Base-by-base conservation (phyloP, 2,113 vertebrate species). In the Motacilla tschutschensis region DNA sequence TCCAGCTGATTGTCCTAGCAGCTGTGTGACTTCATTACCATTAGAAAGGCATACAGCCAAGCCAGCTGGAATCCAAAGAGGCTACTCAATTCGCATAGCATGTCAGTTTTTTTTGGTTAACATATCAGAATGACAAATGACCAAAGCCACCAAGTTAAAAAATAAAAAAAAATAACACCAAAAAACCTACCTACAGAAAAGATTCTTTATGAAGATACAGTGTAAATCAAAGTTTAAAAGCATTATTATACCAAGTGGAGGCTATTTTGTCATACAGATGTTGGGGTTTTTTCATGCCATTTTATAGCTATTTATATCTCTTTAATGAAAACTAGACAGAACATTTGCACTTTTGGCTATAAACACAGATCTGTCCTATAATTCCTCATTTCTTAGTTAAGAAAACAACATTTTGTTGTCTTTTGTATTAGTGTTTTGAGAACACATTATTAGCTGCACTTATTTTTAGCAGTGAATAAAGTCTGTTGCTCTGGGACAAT, bases 1-100 rank as follows among this genome's bases (percentile, higher is more conserved):
- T 97, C 96, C 96, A 97, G 95, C 96, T 98, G 97, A 97, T 97
- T 97, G 97, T 97, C 95, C 96, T 95, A 96, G 96, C 97, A 98
- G 97, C 97, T 97, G 97, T 96, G 95, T 96, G 94, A 95, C 95
- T 97, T 97, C 97, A 97, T 98, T 98, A 97, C 94, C 96, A 97
- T 97, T 94, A 97, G 95, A 97, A 97, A 97, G 97, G 97, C 97
- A 85, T 64, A 70, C 87, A 96, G 96, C 97, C 97, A 97, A 97
- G 95, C 95, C 97, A 97, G 97, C 97, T 98, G 97, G 95, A 96
- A 95, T 84, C 95, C 95, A 95, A 96, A 95, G 94, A 93, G 86
- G 95, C 96, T 95, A 72, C 95, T 96, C 83, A 88, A 89, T 95
- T 93, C 94, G 86, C 95, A 93, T 92, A 94, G 93, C 75, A 81